Evolutionary conservation across 1,140 invertebrate genomes (phyloP).

Genomic region (Drosophila sturtevanti): DNA sequence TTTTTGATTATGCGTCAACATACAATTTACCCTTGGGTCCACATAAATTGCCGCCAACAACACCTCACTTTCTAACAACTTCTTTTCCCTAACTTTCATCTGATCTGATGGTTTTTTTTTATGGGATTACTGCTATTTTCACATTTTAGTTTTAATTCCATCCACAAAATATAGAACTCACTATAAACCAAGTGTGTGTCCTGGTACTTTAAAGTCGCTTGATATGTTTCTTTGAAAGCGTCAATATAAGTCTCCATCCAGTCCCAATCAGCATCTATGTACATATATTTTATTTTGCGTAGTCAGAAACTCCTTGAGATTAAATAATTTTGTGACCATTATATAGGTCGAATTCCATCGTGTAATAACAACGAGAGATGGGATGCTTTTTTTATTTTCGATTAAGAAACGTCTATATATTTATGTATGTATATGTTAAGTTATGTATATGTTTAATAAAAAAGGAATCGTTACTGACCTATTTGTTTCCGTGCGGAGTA

Average conservation of each 20-base stretch:
- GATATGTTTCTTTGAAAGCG: background rate
- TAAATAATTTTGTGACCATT: conserved; percentile 1
- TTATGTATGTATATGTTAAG: background rate
- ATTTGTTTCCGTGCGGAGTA: no score
- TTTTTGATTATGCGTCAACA: background rate
- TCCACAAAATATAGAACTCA: no score
- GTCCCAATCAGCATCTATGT: background rate
- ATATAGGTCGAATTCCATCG: no score
- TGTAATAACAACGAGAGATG: conserved; percentile 12
- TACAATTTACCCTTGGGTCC: background rate
- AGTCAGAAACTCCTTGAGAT: background rate
- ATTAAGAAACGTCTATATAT: background rate
- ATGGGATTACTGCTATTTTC: no score
- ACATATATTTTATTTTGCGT: background rate
- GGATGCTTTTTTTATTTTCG: background rate
- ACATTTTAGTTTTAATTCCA: no score
- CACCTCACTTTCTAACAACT: conserved; percentile 24
- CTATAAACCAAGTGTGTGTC: no score
- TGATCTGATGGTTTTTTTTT: no score
- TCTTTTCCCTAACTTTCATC: conserved; percentile 17
- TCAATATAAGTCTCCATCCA: background rate
- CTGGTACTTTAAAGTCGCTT: no score
- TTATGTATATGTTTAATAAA: background rate
- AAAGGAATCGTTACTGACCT: no score
- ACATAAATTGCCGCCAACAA: conserved; percentile 20